Conservation (phyloP, 1,140 invertebrate genomes). For the Neodiprion virginianus region DNA sequence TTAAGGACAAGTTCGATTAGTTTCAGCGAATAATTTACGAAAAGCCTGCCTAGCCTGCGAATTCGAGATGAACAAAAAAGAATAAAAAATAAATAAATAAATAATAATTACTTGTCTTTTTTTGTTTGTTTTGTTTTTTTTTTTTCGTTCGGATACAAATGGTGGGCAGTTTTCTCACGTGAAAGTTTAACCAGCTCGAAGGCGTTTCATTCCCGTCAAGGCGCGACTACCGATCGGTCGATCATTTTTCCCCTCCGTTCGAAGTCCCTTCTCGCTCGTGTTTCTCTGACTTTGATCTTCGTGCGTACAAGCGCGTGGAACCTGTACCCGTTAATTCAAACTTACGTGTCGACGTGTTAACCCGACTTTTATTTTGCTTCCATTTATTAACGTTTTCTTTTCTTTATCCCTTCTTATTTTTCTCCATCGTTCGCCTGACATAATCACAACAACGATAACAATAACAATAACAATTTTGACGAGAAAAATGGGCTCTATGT, state of each 20-base stretch:
- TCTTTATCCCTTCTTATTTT: constrained; percentile 11
- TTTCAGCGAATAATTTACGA: too few relatives aligned
- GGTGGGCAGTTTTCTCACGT: too few relatives aligned
- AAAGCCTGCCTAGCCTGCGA: too few relatives aligned
- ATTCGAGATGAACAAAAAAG: too few relatives aligned
- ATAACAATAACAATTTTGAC: not conserved
- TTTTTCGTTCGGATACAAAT: too few relatives aligned
- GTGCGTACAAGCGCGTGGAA: constrained; percentile 19
- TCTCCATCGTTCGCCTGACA: not conserved
- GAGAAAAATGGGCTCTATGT: too few relatives aligned
- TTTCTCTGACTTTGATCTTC: too few relatives aligned
- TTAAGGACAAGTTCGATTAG: too few relatives aligned
- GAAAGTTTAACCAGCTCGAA: not conserved
- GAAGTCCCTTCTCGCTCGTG: not conserved
- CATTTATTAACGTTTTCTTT: not conserved
- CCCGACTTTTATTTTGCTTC: constrained; percentile 22
- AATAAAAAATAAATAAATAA: too few relatives aligned
- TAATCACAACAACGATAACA: not conserved
- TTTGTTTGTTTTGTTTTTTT: too few relatives aligned
- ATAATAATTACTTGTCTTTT: too few relatives aligned
- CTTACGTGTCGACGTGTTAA: constrained; percentile 40
- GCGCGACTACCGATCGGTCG: not conserved
- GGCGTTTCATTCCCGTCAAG: not conserved
- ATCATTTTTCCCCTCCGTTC: not conserved
- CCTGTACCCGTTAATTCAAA: constrained; percentile 45